Base-by-base conservation (phyloP, 1,140 invertebrate genomes). In the Ostrea edulis region DNA sequence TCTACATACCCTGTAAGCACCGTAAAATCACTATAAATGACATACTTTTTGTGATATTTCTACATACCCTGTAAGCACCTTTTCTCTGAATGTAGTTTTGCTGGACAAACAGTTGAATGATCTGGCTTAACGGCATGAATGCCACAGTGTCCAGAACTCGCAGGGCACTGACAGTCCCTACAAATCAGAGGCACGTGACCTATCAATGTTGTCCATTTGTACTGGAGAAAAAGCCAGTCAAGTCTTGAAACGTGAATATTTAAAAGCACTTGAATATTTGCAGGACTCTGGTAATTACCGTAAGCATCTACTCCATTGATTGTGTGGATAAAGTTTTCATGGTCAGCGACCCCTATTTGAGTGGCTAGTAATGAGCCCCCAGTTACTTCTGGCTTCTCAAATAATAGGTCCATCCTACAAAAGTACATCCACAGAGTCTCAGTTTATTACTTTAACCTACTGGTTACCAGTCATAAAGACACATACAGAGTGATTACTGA, bases 11-110 rank as follows among this genome's bases (percentile, higher is more conserved):
- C 92, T 89, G 87, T 92, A 94, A 29, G 92, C 90, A 2, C 93
- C n/a, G n/a, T n/a, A n/a, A n/a, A n/a, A n/a, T n/a, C n/a, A n/a
- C n/a, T n/a, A n/a, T n/a, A n/a, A n/a, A n/a, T n/a, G n/a, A n/a
- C n/a, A n/a, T n/a, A n/a, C n/a, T n/a, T n/a, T n/a, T n/a, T n/a
- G n/a, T n/a, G n/a, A n/a, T 44, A 44, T 44, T 44, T 44, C 35
- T 44, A 44, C 35, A 53, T 85, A 89, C 88, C 77, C 92, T 89
- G 87, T 92, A 94, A 29, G 92, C 90, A 2, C 93, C 93, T 84
- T 94, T 94, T 68, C 92, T 92, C 85, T 94, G 93, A 54, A 93
- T 91, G 87, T 93, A 94, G 54, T 89, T 91, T 77, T 90, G 90
- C 84, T 92, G 92, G 55, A 88, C 83, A 62, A 94, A 90, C 55